Base-by-base conservation (phyloP, 2,888 invertebrate species). In the Epistrophe eligans region DNA sequence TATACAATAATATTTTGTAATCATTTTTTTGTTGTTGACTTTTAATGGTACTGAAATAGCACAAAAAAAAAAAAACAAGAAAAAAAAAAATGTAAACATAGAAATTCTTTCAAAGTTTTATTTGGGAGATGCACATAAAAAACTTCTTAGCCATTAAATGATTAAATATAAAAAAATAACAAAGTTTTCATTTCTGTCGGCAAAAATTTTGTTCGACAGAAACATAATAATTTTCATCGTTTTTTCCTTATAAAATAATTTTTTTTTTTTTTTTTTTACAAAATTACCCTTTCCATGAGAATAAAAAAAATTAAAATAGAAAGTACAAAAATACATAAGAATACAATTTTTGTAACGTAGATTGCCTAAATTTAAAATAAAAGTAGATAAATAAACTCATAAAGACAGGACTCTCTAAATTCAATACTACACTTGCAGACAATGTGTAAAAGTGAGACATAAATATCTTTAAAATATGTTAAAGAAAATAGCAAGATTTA, bases 21-120 rank as follows among this genome's bases (percentile, higher is more conserved):
- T 92, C 91, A 92, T 93, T 93, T 93, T 92, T 93, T 93, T 94
- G 93, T 93, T 94, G 94, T 94, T 92, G 93, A 50, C 28, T 67
- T 93, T 93, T 91, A 93, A 93, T 93, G 93, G 93, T 93, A 84
- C 79, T 48, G 38, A 79, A 77, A 45, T 66, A 84, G 88, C 76
- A 77, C 80, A 80, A 80, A 79, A 82, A 52, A 19, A 52, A 52
- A 24, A 52, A 11, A 74, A 64, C n/a, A 64, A 52, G 52, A 6
- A 24, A 32, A 28, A 38, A 50, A 52, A 38, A 38, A 70, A 55
- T 55, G 55, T 70, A 52, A 76, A 35, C 48, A 71, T 52, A 79
- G 52, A 52, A 92, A 90, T 89, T 90, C 79, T 84, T 84, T 77
- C 80, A 80, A 80, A 80, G 80, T 91, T 93, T 91, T 93, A 94